Base-by-base conservation (phyloP, 2,113 vertebrate genomes). In the Rhea pennata region DNA sequence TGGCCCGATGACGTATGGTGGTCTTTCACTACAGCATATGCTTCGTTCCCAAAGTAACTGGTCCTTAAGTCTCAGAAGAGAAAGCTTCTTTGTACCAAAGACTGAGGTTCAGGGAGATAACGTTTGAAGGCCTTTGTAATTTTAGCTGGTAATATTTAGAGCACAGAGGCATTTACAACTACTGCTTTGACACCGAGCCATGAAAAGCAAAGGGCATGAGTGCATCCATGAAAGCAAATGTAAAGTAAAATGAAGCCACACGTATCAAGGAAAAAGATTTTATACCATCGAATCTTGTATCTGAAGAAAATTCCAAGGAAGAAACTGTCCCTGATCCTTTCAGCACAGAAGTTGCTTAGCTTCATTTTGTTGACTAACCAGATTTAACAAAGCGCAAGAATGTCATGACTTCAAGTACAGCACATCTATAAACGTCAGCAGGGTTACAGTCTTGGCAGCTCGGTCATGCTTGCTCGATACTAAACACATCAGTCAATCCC, bases 401-500 rank as follows among this genome's bases (percentile, higher is more conserved):
- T 54, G 29, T 44, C 40, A 9, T 84, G 73, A 46, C 70, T 92
- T 92, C 33, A 71, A 31, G 36, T 51, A 31, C 29, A 66, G 22
- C 26, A 5, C 33, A 14, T 22, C 72, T 11, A 12, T 85, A 48
- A 77, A 42, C 56, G 16, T 22, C 73, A 53, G 17, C 29, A 27
- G 33, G 7, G 36, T 72, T 82, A 51, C 20, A 22, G 10, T 54
- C 46, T 39, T 51, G n/a, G 13, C 39, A 71, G 61, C 81, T 78
- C 44, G 73, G 39, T 67, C 50, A 6, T 19, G 27, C 50, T 48
- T 84, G 21, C n/a, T 2, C 4, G 40, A 20, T 56, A 40, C 29
- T 90, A 62, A 84, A 67, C 72, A 9, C 8, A 53, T 48, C 22
- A 0, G 0, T 21, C 16, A 42, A 4, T 0, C 1, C 39, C 12